Evolutionary conservation across 2,797 vertebrate genomes (phyloP), one percentile per base, ranked within the genome.

Genomic region (Liparis tanakae): DNA sequence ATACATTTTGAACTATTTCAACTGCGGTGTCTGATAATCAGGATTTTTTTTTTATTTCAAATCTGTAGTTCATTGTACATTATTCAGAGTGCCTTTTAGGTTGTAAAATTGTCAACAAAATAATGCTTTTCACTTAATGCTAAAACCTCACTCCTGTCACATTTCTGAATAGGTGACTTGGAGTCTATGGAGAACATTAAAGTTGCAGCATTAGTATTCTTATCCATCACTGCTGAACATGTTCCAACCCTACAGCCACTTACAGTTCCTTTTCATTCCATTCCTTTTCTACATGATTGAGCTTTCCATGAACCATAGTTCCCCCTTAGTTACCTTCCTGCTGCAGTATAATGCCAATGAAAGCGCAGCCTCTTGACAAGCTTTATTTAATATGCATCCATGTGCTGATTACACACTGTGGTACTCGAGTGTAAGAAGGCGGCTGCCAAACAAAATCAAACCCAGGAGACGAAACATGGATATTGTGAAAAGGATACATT

Each of bases 391-490:
- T 25, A 3, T 6, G 20, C 6, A 1, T 68, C 46, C 46, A 66
- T 17, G 22, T 43, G 13, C 34, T 73, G 20, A 73, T 55, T 41
- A 18, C 43, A 51, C n/a, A 2, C 50, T 34, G 34, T 36, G 57
- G 64, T n/a, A 51, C 22, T 36, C 43, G 37, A 64, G 37, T 18
- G 50, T 14, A 9, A 61, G 8, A 72, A 72, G 34, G 51, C 6
- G 10, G n/a, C 46, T 58, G 20, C 18, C 20, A 48, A 50, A 34
- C 46, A 44, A 65, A 63, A 37, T 77, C 13, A 53, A 64, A 59
- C 50, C 13, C 63, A 50, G 33, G 54, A 54, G 20, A 43, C 43
- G 15, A 58, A 72, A 44, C 57, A 65, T 25, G 25, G 25, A 64
- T 61, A 44, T 6, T 37, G 41, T 61, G 58, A 50, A 55, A 3